Evolutionary conservation across 2,888 invertebrate species (phyloP).

Genomic region (Macrophya alboannulata): DNA sequence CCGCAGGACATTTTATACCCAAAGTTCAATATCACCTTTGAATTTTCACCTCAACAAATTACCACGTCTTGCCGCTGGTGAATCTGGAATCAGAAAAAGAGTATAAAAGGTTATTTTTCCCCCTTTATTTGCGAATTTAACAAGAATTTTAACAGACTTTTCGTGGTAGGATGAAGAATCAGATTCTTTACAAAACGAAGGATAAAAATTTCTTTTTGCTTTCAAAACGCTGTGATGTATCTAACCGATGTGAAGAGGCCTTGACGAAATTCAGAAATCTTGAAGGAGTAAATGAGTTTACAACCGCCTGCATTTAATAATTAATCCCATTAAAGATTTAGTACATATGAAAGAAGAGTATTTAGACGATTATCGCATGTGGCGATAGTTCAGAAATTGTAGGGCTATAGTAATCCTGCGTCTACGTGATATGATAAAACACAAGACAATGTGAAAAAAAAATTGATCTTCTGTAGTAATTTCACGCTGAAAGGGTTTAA

Average conservation of each 20-base stretch:
- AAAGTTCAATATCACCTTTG: background rate
- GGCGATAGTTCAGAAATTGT: too few species aligned
- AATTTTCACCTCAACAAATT: slow-evolving; percentile 8
- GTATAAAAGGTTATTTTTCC: background rate
- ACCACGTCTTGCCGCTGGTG: background rate
- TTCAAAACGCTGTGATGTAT: background rate
- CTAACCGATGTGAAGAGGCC: background rate
- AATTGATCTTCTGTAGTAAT: too few species aligned
- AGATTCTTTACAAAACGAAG: background rate
- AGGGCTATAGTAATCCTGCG: too few species aligned
- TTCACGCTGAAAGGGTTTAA: background rate
- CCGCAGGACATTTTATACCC: background rate
- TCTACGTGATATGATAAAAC: too few species aligned
- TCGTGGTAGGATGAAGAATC: background rate
- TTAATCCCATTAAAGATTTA: too few species aligned
- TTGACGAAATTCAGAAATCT: too few species aligned
- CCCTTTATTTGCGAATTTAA: background rate
- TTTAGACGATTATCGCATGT: too few species aligned
- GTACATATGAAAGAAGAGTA: too few species aligned
- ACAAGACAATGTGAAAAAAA: too few species aligned
- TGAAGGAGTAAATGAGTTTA: too few species aligned
- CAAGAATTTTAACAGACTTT: background rate
- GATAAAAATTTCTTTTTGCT: too few species aligned
- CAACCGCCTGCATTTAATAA: too few species aligned
- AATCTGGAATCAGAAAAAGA: slow-evolving; percentile 24